Percentiles rank a stretch among this genome's conserved stretches.
These are phyloP conservation scores for Campylomormyrus tamandua DNA, from an alignment of 2,113 vertebrate genomes.

Conservation along the genomic window DNA sequence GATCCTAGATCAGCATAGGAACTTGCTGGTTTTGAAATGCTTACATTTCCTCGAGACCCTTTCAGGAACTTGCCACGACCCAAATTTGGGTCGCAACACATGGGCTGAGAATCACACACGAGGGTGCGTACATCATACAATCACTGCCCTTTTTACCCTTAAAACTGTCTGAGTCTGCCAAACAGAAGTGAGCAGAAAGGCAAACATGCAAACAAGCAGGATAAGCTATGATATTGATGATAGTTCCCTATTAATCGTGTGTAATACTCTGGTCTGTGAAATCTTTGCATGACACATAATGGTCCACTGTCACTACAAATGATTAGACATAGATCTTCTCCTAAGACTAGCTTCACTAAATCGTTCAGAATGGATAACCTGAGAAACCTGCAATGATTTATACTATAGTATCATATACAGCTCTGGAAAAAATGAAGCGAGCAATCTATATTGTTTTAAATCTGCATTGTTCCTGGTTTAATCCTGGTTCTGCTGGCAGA, in stretches of 20 bases:
- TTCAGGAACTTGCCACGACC: too few species aligned
- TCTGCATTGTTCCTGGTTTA: neutral
- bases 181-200: neutral
- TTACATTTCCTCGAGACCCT: too few species aligned
- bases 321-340: neutral
- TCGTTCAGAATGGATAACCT: neutral
- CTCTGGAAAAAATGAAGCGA: neutral
- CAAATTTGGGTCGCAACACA: too few species aligned
- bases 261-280: neutral
- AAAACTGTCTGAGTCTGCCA: neutral
- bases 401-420: neutral
- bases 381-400: neutral
- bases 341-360: neutral
- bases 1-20: too few species aligned
- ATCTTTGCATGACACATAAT: neutral
- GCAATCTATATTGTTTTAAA: neutral
- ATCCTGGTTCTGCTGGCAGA: neutral
- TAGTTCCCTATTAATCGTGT: neutral
- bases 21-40: too few species aligned
- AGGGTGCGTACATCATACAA: neutral
- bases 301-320: neutral
- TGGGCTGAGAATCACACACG: too few species aligned
- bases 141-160: neutral
- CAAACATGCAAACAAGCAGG: neutral
- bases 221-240: neutral